Percentiles rank a stretch among this genome's conserved stretches.
These are phyloP conservation scores for Bufo bufo DNA, from an alignment of 2,113 vertebrate species.

Conservation along the genomic window DNA sequence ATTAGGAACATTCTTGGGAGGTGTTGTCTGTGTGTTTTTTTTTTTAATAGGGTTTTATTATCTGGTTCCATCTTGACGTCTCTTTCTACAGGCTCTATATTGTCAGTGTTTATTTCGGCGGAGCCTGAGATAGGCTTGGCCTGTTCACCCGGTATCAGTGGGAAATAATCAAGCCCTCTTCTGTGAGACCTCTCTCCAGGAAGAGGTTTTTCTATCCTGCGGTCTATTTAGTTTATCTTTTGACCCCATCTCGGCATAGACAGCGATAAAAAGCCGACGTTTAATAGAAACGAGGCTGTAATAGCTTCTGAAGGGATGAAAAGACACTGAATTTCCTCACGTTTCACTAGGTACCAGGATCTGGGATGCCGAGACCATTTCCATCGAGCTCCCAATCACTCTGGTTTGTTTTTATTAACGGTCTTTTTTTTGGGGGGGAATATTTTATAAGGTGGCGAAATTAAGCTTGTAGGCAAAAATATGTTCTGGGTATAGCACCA, in stretches of 20 bases:
- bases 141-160: constrained; percentile 27
- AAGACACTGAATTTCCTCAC: neutral
- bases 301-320: constrained; percentile 21
- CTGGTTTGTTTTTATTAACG: neutral
- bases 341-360: neutral
- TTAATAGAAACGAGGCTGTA: constrained; percentile 18
- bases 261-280: constrained; percentile 30
- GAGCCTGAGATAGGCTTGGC: constrained; percentile 20
- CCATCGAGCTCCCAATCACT: neutral
- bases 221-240: constrained; percentile 35
- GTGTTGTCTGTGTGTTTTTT: neutral
- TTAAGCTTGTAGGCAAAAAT: too few relatives aligned
- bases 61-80: neutral
- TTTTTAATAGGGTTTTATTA: neutral
- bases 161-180: constrained; percentile 34
- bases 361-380: neutral
- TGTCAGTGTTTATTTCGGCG: neutral
- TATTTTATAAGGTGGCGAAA: too few relatives aligned
- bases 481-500: too few relatives aligned
- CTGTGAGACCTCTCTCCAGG: constrained; percentile 21
- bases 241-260: constrained; percentile 23
- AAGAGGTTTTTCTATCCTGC: constrained; percentile 23
- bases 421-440: neutral
- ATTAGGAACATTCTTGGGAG: neutral
- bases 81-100: neutral